Base-by-base conservation (phyloP, 2,797 vertebrate genomes). In the Nyctibius grandis region DNA sequence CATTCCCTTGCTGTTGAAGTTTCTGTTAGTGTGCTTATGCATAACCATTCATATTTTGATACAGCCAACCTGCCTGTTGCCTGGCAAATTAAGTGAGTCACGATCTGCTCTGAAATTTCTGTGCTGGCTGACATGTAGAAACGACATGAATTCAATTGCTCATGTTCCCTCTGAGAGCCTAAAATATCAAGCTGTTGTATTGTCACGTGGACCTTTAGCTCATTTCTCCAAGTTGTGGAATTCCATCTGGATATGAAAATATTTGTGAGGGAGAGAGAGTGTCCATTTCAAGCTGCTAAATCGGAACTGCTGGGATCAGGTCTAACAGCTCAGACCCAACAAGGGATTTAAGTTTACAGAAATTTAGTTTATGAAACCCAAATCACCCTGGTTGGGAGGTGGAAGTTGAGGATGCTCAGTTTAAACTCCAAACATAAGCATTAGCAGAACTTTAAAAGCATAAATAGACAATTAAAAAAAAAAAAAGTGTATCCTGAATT, bases 371-470 rank as follows among this genome's bases (percentile, higher is more conserved):
- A 40, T 88, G 51, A 92, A 80, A 34, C 15, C 4, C 9, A 16
- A 61, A 23, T 38, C 68, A 7, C 12, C 59, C 14, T 75, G 33
- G 7, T 13, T 73, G 47, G 47, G 11, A 65, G 34, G 5, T 5
- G 21, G 38, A 79, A 38, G 42, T 50, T 68, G 51, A 11, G 31
- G 34, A 13, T 73, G n/a, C 19, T 76, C 28, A 20, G 50, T 67
- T 75, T 0, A 2, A 67, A 51, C 19, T 40, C 51, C 6, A 11
- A 81, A 38, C 6, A 2, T 45, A 57, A 78, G 40, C 10, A 4
- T 40, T 70, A 84, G 31, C 48, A 85, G 59, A 93, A 60, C 42
- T 81, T 42, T 26, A 50, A 91, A 93, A 75, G 48, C 40, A 60
- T 61, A 47, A 80, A 50, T 36, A 82, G 9, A 12, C 51, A 53